Evolutionary conservation across 2,888 invertebrate genomes (phyloP), one percentile per base, ranked within the genome.

Genomic region (Cataglyphis altisquamis): DNA sequence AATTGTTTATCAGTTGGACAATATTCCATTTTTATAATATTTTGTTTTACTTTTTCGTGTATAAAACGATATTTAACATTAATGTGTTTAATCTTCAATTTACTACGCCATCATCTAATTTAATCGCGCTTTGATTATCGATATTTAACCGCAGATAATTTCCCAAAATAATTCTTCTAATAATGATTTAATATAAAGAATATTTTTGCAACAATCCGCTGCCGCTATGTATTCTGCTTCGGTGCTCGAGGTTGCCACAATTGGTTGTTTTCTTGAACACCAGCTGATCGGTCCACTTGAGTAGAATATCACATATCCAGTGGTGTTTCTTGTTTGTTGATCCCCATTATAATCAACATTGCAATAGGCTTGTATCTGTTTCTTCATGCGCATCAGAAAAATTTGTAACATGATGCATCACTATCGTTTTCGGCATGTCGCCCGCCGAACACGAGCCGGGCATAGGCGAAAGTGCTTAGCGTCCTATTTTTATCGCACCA

Each of bases 281-380:
- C 74, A 74, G 25, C 41, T 63, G 9, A 74, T 48, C 8, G 52
- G 45, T 41, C 52, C 74, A 3, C n/a, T n/a, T 0, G n/a, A 10
- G 18, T 60, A 70, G 3, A 29, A 60, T 21, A 80, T 68, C 3
- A 80, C 52, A n/a, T 39, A 77, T 12, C 77, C 77, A 1, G 77
- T 66, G 8, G 66, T 77, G 8, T 55, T 66, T 32, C 66, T 77
- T 4, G 60, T 78, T 32, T 60, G 6, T 41, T n/a, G 18, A 29
- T 68, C 78, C n/a, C 78, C 78, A n/a, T 68, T 68, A 60, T 55
- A 78, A 25, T 78, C 78, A 2, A 68, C 57, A 21, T 78, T 62
- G 62, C 67, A 67, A 15, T 60, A 78, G 29, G 60, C 68, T 29
- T 29, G 6, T 8, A 78, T 66, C 60, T 1, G 10, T 57, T 32